phyloP scores from a whole-genome alignment of 2,888 invertebrate genomes.

The Aphrophora alni region DNA sequence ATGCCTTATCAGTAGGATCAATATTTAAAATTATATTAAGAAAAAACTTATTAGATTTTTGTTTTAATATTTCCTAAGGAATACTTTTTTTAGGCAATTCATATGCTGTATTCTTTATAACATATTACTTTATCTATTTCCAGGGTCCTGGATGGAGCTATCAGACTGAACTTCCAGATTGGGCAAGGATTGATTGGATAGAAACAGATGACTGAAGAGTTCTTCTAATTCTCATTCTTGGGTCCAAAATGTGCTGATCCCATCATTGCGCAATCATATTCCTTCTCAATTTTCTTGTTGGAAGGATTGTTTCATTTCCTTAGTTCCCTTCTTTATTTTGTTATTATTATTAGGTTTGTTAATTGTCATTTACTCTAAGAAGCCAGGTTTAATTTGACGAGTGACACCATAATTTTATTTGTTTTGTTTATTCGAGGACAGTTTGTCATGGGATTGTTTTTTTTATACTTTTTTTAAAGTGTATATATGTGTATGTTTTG shows the following conservation, averaged over 20 bases:
- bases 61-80: no score
- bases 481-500: neutral
- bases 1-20: no score
- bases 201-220: slow-evolving; percentile 65
- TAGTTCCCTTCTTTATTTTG: neutral
- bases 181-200: slow-evolving; percentile 88
- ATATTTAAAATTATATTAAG: no score
- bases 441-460: neutral
- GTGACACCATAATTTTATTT: neutral
- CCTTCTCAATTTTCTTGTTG: neutral
- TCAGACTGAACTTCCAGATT: slow-evolving; percentile 88
- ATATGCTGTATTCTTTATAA: no score
- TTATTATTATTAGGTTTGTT: neutral
- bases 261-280: neutral
- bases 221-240: neutral
- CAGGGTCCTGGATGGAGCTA: slow-evolving; percentile 96
- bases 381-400: slow-evolving; percentile 32
- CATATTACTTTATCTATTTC: no score
- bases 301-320: slow-evolving; percentile 13
- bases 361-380: slow-evolving; percentile 16
- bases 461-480: neutral
- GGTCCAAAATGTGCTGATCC: slow-evolving; percentile 2
- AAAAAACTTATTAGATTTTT: no score
- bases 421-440: neutral
- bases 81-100: no score